These are phyloP conservation scores for Brachyalestes nurse DNA, from an alignment of 2,797 vertebrate species.

Conservation along the genomic window DNA sequence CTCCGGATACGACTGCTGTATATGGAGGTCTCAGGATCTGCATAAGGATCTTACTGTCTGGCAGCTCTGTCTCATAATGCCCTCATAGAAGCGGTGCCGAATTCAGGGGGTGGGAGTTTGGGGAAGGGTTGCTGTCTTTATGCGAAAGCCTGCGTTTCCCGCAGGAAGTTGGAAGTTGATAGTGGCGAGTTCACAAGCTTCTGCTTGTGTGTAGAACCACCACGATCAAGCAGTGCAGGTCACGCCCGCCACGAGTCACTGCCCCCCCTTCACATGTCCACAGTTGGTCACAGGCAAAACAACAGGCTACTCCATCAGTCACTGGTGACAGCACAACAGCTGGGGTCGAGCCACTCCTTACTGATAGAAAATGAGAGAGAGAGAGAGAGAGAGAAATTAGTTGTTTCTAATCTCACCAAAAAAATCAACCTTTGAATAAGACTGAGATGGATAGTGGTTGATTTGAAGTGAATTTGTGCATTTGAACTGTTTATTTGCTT, in stretches of 20 bases:
- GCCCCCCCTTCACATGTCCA: conserved; percentile 7
- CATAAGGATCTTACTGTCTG: conserved; percentile 70
- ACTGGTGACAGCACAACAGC: conserved; percentile 41
- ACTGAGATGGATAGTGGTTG: too few relatives aligned
- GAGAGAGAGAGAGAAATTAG: too few relatives aligned
- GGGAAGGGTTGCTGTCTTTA: neutral
- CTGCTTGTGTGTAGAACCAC: neutral
- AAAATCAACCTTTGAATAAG: neutral
- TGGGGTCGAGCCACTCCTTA: conserved; percentile 23
- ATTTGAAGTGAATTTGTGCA: too few relatives aligned
- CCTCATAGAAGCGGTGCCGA: conserved; percentile 60
- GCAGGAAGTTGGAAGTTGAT: conserved; percentile 4
- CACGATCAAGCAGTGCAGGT: neutral
- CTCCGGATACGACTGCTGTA: conserved; percentile 37
- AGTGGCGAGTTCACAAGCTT: neutral
- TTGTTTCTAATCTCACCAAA: conserved; percentile 6
- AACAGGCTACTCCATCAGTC: conserved; percentile 29
- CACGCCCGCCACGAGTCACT: neutral
- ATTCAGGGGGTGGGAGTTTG: conserved; percentile 47
- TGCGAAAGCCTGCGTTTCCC: conserved; percentile 19
- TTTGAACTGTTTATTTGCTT: too few relatives aligned
- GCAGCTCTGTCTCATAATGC: conserved; percentile 70
- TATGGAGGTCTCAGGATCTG: conserved; percentile 54
- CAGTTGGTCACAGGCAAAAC: conserved; percentile 11
- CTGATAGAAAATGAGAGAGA: neutral